Conservation (phyloP, 1,140 invertebrate species). For the Papilio machaon region DNA sequence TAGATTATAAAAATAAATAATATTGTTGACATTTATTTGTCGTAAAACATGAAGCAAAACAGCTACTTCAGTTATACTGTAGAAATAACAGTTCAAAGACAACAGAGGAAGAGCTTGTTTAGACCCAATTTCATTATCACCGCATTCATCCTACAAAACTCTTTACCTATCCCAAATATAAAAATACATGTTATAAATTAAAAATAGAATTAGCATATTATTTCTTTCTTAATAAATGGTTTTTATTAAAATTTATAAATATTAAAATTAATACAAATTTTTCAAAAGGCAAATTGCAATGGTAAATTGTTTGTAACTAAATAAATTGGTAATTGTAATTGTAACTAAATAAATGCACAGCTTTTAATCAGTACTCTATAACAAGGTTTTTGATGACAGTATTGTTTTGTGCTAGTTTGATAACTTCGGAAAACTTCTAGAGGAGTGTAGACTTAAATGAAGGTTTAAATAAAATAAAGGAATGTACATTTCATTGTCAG, state of each 20-base stretch:
- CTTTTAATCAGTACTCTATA: not conserved
- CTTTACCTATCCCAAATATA: not conserved
- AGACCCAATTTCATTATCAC: not conserved
- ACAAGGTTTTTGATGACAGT: not conserved
- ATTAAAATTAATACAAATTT: not conserved
- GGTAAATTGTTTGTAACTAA: not conserved
- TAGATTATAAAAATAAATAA: too few species aligned
- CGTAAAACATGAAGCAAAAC: not conserved
- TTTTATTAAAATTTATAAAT: too few species aligned
- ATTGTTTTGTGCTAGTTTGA: slow-evolving; percentile 17
- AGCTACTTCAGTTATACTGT: not conserved
- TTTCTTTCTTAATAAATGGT: too few species aligned
- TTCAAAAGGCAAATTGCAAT: not conserved
- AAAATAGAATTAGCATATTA: too few species aligned
- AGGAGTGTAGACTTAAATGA: not conserved
- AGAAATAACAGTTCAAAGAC: not conserved
- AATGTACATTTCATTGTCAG: not conserved
- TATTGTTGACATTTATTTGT: too few species aligned
- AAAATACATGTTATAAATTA: not conserved
- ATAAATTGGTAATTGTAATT: too few species aligned
- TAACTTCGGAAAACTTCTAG: not conserved
- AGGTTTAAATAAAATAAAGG: slow-evolving; percentile 7
- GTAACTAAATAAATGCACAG: slow-evolving; percentile 2
- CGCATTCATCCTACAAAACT: not conserved
- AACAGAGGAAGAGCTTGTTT: not conserved